Evolutionary conservation across 2,888 invertebrate genomes (phyloP), one percentile per base, ranked within the genome.

Genomic region (Alloscopus bannaensis): DNA sequence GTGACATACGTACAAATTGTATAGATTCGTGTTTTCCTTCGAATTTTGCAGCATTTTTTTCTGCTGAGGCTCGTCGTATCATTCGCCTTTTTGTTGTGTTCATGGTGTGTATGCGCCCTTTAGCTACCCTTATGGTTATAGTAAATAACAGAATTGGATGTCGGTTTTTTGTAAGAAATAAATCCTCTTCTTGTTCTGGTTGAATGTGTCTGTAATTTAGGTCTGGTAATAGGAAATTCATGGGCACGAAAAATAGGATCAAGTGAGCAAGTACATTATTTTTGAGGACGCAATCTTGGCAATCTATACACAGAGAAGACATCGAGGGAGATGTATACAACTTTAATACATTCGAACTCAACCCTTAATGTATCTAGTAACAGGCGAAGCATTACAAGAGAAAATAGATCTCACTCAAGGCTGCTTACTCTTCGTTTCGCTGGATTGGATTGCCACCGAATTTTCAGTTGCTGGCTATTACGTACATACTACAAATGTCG

Each of bases 161-260:
- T 45, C 60, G 55, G 26, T 47, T 52, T 75, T 65, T 77, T 70
- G 62, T 77, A 69, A 69, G 70, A 70, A 70, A 77, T 77, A 77
- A 83, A 84, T 77, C 77, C 77, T 77, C 65, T 70, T 77, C 84
- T 84, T 83, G 82, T 86, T 85, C 77, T 84, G 86, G 84, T 83
- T 83, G 85, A 86, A 83, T 86, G 85, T 86, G 83, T 85, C 85
- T 87, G 85, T 86, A 85, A 87, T 86, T 86, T 86, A 75, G 84
- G 65, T 79, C 62, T 68, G 52, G 75, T 83, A 84, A 82, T 82
- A 81, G 84, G 73, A 85, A 84, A 84, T 62, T 79, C 84, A 85
- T 76, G 84, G 85, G 73, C 59, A 84, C 83, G 85, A 82, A 79
- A 85, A 85, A 85, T 85, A 80, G 82, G 84, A 84, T 85, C 77